Evolutionary conservation across 2,113 vertebrate species (phyloP), one percentile per base, ranked within the genome.

Genomic region (Sylvilagus bachmani): DNA sequence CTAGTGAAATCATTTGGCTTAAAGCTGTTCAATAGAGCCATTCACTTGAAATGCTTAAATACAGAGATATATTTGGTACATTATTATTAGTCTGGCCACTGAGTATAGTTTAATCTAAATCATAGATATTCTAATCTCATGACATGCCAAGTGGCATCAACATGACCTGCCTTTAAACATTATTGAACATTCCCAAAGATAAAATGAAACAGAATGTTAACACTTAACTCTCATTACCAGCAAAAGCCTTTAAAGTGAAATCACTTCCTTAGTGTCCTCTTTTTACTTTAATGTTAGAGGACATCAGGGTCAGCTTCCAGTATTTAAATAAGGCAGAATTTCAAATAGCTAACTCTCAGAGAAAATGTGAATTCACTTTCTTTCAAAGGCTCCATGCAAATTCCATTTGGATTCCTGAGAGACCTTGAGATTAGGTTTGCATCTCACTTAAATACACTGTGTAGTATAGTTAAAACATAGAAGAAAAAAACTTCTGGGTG

Each of bases 11-110:
- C 75, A 64, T 86, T 96, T 96, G 96, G 69, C 80, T 97, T 97
- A 85, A 90, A 97, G 92, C 36, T 97, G 14, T 86, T 96, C 90
- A 90, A 73, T 90, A 97, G 17, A 97, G 77, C 33, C 61, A 95
- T 95, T 95, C 55, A 96, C 84, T 95, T 80, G 90, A 90, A 97
- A 96, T 77, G 0, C 53, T 96, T 92, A 97, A 97, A 95, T 96
- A 38, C 33, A 94, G 33, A 92, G 87, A 92, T 29, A 82, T 8
- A 87, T 92, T 94, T 97, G 58, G 87, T 86, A 96, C 95, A 93
- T 78, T 96, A 64, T 97, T 66, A 96, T 95, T 97, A 97, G 94
- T 6, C 49, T 93, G 93, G 19, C 11, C 55, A 89, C 53, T 7
- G 25, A 74, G 27, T 29, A 86, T 24, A 80, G 19, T 14, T 95